Conservation (phyloP, 2,113 vertebrate species). For the Poeciliopsis occidentalis region DNA sequence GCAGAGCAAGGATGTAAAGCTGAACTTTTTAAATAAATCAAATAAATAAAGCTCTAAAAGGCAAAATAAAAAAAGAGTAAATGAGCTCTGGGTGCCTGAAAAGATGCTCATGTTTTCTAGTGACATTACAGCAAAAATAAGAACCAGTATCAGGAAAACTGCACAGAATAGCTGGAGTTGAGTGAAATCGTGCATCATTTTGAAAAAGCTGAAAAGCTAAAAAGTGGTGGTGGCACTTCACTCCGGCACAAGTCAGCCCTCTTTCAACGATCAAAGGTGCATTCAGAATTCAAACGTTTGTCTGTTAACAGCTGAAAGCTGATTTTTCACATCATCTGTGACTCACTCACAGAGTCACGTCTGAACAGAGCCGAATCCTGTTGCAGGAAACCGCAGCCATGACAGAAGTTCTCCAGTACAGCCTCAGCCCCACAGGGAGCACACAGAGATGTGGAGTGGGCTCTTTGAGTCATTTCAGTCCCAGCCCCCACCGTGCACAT, state of each 20-base stretch:
- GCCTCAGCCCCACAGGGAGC: slow-evolving; percentile 34
- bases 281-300: neutral
- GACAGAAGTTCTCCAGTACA: slow-evolving; percentile 20
- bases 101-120: neutral
- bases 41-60: too few relatives aligned
- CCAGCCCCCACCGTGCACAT: slow-evolving; percentile 40
- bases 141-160: neutral
- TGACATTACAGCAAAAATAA: too few relatives aligned
- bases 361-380: slow-evolving; percentile 12
- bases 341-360: slow-evolving; percentile 10
- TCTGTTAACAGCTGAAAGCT: neutral
- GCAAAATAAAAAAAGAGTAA: too few relatives aligned
- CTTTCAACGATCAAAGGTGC: neutral
- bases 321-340: slow-evolving; percentile 34
- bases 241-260: neutral
- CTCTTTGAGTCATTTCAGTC: slow-evolving; percentile 51
- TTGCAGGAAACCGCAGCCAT: neutral
- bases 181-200: neutral
- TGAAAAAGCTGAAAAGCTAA: too few relatives aligned
- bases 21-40: too few relatives aligned
- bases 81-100: neutral
- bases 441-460: slow-evolving; percentile 47
- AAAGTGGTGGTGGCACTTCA: neutral
- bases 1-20: too few relatives aligned
- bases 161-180: neutral